Base-by-base conservation (phyloP, 2,113 vertebrate species). In the Tretioscincus oriximinensis region DNA sequence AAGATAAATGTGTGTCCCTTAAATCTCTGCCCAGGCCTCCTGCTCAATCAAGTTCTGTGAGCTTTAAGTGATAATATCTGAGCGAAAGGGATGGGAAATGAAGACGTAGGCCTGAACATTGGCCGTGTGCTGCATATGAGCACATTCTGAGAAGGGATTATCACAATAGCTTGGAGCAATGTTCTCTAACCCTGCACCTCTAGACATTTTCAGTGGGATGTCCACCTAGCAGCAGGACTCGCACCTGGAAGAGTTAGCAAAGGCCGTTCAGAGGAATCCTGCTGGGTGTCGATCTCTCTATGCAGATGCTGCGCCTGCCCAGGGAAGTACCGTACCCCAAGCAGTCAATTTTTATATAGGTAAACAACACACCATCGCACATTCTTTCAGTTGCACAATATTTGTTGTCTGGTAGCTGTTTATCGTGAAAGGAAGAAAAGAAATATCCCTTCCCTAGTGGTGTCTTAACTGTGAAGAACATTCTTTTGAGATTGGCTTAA, bases 341-440 rank as follows among this genome's bases (percentile, higher is more conserved):
- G 16, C 69, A 66, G 69, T 71, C 90, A 77, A 84, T 89, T 94
- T 95, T 93, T 90, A 90, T 93, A 91, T 93, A 93, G 92, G 85
- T 87, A 92, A 41, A 91, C 88, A 89, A 91, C 70, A 93, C 92
- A 93, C 94, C 94, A 89, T 92, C 88, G 90, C 90, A 85, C 95
- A 90, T 95, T 88, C 90, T 91, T 96, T 93, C 89, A 90, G 82
- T 92, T 94, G 93, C 94, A 93, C 94, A 95, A 93, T 94, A 93
- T 86, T 93, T 87, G 92, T 93, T 94, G 89, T 94, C 92, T 94
- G 92, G 91, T 94, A 93, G 92, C 90, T 95, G 93, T 94, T 95
- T 87, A 93, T 91, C 94, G 91, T 92, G 90, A 88, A 81, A 81
- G 86, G 82, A 87, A 87, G 80, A 84, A 73, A 5, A 41, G 86